Evolutionary conservation across 2,888 invertebrate genomes (phyloP), one percentile per base, ranked within the genome.

Genomic region (Altica lythri): DNA sequence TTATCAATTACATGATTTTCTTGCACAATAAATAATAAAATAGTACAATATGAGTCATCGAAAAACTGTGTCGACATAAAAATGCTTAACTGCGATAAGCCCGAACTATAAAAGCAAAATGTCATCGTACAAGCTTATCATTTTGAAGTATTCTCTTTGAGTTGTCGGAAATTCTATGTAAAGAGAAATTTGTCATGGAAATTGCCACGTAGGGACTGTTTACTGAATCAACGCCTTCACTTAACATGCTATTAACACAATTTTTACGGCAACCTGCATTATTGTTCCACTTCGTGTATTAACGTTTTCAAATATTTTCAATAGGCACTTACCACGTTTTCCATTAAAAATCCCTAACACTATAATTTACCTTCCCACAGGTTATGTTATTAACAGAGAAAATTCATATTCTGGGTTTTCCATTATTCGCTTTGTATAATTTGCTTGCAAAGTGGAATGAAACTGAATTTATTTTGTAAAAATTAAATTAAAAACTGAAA

Each of bases 91-190:
- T 10, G 29, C 30, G 52, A 52, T 52, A 52, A 45, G 52, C 12
- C 22, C 40, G 18, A 45, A 45, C 42, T 52, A 46, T 32, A 46
- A 52, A 52, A 32, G 40, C 38, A 52, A 46, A 52, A 45, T 25
- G 52, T 52, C 52, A 46, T 38, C 45, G 45, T 40, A 16, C 37
- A 25, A 22, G 45, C 45, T 52, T 52, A 52, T 52, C 52, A 52
- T 45, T 52, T 52, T 52, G 45, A 45, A 40, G 38, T 52, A 52
- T 52, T 46, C 46, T 30, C 46, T 45, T 46, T 46, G 32, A 45
- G 19, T 46, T 30, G 45, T 35, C 29, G 45, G 40, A 46, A 46
- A 52, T 43, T 43, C 42, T 50, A 12, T 43, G 25, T 27, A 29
- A 32, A 50, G 18, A 43, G 35, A 50, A 50, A 50, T 50, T 12